Percentiles rank a stretch among this genome's conserved stretches.
Conservation (phyloP, 2,113 vertebrate genomes). For the Shinisaurus crocodilurus region DNA sequence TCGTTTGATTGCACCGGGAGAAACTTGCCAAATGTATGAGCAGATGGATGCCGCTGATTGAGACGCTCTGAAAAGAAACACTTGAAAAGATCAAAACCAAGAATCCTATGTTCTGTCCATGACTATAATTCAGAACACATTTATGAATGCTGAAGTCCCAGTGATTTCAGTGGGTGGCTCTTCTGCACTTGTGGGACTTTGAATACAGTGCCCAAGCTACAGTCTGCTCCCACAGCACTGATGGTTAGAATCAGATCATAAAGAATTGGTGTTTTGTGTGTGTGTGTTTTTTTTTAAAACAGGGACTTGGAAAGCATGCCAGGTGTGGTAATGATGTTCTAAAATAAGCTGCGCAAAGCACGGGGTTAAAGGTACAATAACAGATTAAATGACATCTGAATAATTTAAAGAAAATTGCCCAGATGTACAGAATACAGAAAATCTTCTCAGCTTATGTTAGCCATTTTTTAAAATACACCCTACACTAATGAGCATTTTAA, state of each 20-base stretch:
- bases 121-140: not conserved
- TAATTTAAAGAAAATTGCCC: not conserved
- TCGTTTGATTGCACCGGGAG: not conserved
- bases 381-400: not conserved
- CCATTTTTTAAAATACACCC: not conserved
- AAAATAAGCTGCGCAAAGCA: not conserved
- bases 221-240: not conserved
- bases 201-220: not conserved
- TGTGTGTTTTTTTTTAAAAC: not conserved
- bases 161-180: not conserved
- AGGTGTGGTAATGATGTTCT: not conserved
- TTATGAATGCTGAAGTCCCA: not conserved
- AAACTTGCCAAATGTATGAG: not conserved
- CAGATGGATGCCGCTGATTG: constrained; percentile 24
- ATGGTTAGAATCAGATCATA: not conserved
- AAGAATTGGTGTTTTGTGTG: not conserved
- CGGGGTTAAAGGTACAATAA: not conserved
- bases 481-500: not conserved
- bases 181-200: not conserved
- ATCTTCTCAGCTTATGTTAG: not conserved
- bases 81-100: not conserved
- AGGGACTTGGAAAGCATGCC: not conserved
- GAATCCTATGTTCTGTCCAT: not conserved
- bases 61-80: not conserved
- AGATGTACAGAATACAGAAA: not conserved